A percentile compares a stretch with the other conserved stretches of the same genome.
phyloP scores from a whole-genome alignment of 2,888 invertebrate species.

The Drosophila hamatofila region DNA sequence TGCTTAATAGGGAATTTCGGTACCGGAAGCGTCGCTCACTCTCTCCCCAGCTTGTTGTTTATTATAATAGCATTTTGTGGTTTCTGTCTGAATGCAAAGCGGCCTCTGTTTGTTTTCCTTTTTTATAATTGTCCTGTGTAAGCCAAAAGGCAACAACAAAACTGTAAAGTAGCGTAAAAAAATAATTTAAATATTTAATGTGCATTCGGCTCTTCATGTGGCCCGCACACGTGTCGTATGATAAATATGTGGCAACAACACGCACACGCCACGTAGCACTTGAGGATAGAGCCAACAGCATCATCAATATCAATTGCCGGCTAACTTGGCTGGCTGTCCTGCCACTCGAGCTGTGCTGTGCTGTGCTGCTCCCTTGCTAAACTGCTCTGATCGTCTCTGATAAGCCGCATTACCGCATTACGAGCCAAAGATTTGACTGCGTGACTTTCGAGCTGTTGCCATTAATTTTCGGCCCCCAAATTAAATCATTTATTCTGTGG shows the following conservation, averaged over 20 bases:
- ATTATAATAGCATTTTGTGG: conserved; percentile 78
- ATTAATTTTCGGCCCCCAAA: conserved; percentile 64
- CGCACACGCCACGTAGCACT: conserved; percentile 8
- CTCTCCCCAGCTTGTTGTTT: conserved; percentile 54
- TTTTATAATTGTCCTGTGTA: conserved; percentile 66
- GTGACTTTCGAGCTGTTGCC: conserved; percentile 49
- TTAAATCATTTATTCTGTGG: conserved; percentile 72
- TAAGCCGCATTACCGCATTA: conserved; percentile 53
- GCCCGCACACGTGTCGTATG: conserved; percentile 60
- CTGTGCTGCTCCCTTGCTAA: conserved; percentile 5
- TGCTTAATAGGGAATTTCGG: conserved; percentile 11
- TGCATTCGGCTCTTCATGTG: conserved; percentile 22
- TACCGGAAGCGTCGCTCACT: conserved; percentile 57
- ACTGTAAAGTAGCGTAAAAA: conserved; percentile 10
- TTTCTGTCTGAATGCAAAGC: conserved; percentile 53
- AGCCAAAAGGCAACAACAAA: conserved; percentile 11
- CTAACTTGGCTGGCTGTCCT: conserved; percentile 5
- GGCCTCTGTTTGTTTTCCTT: conserved; percentile 30
- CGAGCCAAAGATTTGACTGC: conserved; percentile 44
- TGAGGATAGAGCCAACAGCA: conserved; percentile 33
- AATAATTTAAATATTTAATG: conserved; percentile 34
- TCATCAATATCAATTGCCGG: conserved; percentile 75
- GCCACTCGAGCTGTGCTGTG: conserved; percentile 1
- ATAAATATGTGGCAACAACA: conserved; percentile 48
- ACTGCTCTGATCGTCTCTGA: conserved; percentile 37